A percentile compares a stretch with the other conserved stretches of the same genome.
Conservation (phyloP, 2,888 invertebrate genomes). For the Diarsia rubi region DNA sequence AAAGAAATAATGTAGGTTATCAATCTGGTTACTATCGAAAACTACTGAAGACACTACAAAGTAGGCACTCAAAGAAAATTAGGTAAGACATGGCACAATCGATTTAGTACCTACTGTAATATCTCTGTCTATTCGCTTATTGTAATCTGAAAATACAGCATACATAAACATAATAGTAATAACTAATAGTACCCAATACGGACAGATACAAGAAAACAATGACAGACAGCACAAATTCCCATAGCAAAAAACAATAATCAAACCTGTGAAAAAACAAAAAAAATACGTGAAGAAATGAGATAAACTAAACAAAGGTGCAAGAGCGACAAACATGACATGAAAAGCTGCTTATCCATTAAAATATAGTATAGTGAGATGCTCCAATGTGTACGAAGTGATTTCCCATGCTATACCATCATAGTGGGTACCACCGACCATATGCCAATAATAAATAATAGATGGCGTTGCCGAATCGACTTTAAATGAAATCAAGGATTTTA, state of each 20-base stretch:
- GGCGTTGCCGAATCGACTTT: conserved; percentile 1
- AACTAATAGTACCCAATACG: conserved; percentile 19
- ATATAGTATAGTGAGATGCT: conserved; percentile 49
- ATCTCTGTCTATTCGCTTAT: background rate
- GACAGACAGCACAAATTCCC: conserved; percentile 12
- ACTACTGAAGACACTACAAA: background rate
- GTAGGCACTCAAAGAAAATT: background rate
- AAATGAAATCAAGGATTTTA: conserved; percentile 7
- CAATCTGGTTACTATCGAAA: background rate
- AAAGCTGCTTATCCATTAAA: conserved; percentile 47
- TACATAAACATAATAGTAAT: background rate
- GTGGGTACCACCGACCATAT: conserved; percentile 24
- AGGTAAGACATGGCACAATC: background rate
- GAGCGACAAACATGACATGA: conserved; percentile 66
- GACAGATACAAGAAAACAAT: conserved; percentile 27
- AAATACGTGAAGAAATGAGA: background rate
- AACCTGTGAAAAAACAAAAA: conserved; percentile 1
- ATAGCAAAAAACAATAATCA: background rate
- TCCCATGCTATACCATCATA: conserved; percentile 44
- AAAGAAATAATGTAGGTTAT: no score
- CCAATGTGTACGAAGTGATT: conserved; percentile 50
- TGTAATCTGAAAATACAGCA: background rate
- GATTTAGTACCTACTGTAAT: background rate
- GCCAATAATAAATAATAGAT: conserved; percentile 28
- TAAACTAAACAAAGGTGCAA: conserved; percentile 47